Evolutionary conservation across 2,888 invertebrate species (phyloP).

Genomic region (Xiphydria camelus): DNA sequence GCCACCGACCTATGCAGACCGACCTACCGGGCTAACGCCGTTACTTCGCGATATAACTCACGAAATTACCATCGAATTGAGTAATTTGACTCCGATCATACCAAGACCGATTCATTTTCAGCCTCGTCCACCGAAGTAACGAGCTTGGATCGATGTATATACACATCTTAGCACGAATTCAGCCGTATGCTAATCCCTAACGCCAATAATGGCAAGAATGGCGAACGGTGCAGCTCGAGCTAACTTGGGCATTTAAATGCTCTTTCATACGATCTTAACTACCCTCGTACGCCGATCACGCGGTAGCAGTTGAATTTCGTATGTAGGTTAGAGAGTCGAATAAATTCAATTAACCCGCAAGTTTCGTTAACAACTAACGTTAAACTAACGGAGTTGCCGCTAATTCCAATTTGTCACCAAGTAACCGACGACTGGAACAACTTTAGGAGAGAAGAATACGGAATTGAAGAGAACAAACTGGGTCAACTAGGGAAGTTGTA

Average conservation of each 20-base stretch:
- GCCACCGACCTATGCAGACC: slow-evolving; percentile 7
- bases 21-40: background rate
- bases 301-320: slow-evolving; percentile 13
- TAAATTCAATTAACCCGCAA: slow-evolving; percentile 33
- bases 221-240: no score
- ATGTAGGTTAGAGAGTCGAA: slow-evolving; percentile 16
- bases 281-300: no score
- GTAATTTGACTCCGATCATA: slow-evolving; percentile 27
- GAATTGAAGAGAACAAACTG: slow-evolving; percentile 26
- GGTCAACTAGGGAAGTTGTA: slow-evolving; percentile 26
- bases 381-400: slow-evolving; percentile 37
- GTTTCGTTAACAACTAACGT: slow-evolving; percentile 31
- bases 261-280: no score
- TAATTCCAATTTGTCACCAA: slow-evolving; percentile 42
- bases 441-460: slow-evolving; percentile 27
- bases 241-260: no score
- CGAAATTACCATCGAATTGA: slow-evolving; percentile 30
- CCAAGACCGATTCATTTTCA: no score
- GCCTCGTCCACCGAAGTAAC: no score
- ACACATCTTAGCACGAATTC: no score
- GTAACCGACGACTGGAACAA: slow-evolving; percentile 28
- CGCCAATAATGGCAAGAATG: no score
- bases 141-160: no score
- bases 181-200: no score
- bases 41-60: slow-evolving; percentile 19